These are phyloP conservation scores for Ennomos fuscantarius DNA, from an alignment of 2,888 invertebrate genomes.

Conservation along the genomic window DNA sequence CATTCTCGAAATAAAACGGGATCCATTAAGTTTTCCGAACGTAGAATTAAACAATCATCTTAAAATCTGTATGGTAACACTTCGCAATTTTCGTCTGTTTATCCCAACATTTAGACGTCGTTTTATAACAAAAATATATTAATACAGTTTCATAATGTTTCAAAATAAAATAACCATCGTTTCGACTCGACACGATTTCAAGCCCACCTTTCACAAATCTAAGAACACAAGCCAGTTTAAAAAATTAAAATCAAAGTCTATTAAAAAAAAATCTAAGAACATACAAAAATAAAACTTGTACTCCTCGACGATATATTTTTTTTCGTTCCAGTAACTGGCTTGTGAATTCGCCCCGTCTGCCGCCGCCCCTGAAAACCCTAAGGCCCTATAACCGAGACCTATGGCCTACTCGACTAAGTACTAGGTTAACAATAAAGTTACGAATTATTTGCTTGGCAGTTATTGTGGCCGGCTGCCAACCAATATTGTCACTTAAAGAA, in stretches of 20 bases:
- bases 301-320: no score
- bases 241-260: background rate
- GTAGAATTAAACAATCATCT: no score
- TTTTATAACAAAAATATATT: background rate
- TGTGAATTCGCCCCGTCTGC: conserved; percentile 26
- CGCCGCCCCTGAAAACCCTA: conserved; percentile 29
- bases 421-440: conserved; percentile 24
- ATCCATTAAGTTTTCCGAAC: no score
- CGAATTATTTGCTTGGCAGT: conserved; percentile 17
- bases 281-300: no score
- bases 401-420: conserved; percentile 29
- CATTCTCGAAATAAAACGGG: no score
- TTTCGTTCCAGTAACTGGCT: conserved; percentile 26
- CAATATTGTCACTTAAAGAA: no score
- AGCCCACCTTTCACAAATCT: conserved; percentile 1
- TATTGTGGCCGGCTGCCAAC: conserved; percentile 8
- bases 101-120: no score
- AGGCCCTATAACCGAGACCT: conserved; percentile 17
- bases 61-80: no score
- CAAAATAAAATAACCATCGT: conserved; percentile 21
- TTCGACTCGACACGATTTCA: conserved; percentile 30
- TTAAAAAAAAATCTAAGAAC: no score
- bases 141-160: conserved; percentile 7
- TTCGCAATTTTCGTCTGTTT: no score
- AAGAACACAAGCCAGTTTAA: conserved; percentile 24